Percentiles rank a stretch among this genome's conserved stretches.
phyloP scores from a whole-genome alignment of 2,797 vertebrate species.

The Dermochelys coriacea region DNA sequence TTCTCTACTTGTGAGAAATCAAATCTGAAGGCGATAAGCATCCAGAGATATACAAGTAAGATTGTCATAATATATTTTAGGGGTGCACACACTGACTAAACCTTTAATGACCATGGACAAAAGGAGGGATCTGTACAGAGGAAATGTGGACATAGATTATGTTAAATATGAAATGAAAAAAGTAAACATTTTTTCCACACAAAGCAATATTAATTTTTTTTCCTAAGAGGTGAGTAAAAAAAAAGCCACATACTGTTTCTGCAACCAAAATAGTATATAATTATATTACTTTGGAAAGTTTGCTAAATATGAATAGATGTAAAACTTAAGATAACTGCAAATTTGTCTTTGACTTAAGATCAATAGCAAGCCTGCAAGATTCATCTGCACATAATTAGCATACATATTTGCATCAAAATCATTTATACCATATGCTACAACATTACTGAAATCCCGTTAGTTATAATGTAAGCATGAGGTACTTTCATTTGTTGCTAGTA shows the following conservation, averaged over 20 bases:
- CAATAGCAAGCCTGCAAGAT: slow-evolving; percentile 87
- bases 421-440: slow-evolving; percentile 91
- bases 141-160: rapidly evolving
- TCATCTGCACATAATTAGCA: slow-evolving; percentile 93
- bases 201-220: not conserved
- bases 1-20: not conserved
- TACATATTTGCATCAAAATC: slow-evolving; percentile 95
- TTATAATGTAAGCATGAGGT: slow-evolving; percentile 31
- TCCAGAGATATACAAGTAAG: rapidly evolving
- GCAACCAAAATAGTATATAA: slow-evolving; percentile 82
- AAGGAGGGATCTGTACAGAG: not conserved
- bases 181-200: not conserved
- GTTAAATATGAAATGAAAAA: not conserved
- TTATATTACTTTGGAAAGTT: slow-evolving; percentile 92
- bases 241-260: slow-evolving; percentile 35
- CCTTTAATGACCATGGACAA: not conserved
- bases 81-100: rapidly evolving
- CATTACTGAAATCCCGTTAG: slow-evolving; percentile 84
- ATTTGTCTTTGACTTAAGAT: slow-evolving; percentile 93
- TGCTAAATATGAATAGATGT: slow-evolving; percentile 87
- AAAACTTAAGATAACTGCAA: slow-evolving; percentile 92
- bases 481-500: slow-evolving; percentile 18
- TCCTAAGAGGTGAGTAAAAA: not conserved
- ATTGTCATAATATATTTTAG: rapidly evolving
- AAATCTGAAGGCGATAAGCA: not conserved